phyloP scores from a whole-genome alignment of 2,888 invertebrate genomes.

The Drosophila trichaetosa region DNA sequence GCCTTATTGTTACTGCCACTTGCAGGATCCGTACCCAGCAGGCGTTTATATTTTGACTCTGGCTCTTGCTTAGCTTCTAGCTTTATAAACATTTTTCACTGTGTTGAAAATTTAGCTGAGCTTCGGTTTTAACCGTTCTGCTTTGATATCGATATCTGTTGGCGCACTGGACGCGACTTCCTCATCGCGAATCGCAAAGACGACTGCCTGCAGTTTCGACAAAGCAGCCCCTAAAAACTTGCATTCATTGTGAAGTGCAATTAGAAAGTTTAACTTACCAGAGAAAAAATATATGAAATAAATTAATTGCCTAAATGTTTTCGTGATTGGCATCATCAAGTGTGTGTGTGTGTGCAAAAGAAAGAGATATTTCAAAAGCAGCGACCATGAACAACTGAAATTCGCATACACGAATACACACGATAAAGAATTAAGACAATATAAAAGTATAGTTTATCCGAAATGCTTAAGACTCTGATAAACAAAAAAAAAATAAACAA shows the following conservation, averaged over 20 bases:
- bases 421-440: slow-evolving; percentile 25
- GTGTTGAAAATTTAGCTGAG: slow-evolving; percentile 4
- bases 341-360: slow-evolving; percentile 25
- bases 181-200: slow-evolving; percentile 82
- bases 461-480: slow-evolving; percentile 12
- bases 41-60: slow-evolving; percentile 45
- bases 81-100: slow-evolving; percentile 71
- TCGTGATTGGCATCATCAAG: too few relatives aligned
- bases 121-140: slow-evolving; percentile 47
- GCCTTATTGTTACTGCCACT: slow-evolving; percentile 40
- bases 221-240: slow-evolving; percentile 72
- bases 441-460: slow-evolving; percentile 5
- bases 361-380: slow-evolving; percentile 73
- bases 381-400: slow-evolving; percentile 68
- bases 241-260: slow-evolving; percentile 52
- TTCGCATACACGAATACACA: slow-evolving; percentile 37
- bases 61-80: slow-evolving; percentile 44
- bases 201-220: slow-evolving; percentile 65
- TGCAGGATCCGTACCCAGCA: slow-evolving; percentile 55
- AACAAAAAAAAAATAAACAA: not conserved
- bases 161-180: slow-evolving; percentile 77
- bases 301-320: slow-evolving; percentile 73
- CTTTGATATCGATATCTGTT: slow-evolving; percentile 46
- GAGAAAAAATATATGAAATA: slow-evolving; percentile 65
- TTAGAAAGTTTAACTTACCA: slow-evolving; percentile 74